Percentiles rank a stretch among this genome's conserved stretches.
These are phyloP conservation scores for Nannoperca australis DNA, from an alignment of 2,797 vertebrate species.

Conservation along the genomic window DNA sequence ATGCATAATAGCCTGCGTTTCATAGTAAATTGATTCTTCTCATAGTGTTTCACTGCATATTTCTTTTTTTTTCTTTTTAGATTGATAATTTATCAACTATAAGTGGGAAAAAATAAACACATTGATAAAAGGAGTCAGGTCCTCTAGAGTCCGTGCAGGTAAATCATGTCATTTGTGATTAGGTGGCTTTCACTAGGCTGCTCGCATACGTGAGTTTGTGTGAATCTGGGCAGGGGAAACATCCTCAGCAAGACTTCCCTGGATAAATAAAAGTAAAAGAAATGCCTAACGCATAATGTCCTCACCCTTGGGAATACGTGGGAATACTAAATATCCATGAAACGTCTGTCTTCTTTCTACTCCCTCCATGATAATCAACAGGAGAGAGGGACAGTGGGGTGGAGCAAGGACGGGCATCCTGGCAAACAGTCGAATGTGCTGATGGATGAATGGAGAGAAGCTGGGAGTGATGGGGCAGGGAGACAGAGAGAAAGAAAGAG, in stretches of 20 bases:
- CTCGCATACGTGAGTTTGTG: neutral
- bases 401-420: constrained; percentile 24
- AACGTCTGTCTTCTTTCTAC: neutral
- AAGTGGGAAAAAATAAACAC: neutral
- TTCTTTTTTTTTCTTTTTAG: neutral
- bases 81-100: neutral
- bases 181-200: neutral
- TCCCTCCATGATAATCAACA: neutral
- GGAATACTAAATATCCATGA: neutral
- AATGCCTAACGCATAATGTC: neutral
- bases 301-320: neutral
- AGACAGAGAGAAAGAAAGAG: constrained; percentile 1
- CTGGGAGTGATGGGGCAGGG: neutral
- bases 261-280: neutral
- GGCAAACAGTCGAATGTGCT: constrained; percentile 27
- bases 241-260: neutral
- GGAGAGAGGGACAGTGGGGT: neutral
- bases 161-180: neutral
- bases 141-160: neutral
- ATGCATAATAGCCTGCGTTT: constrained; percentile 39
- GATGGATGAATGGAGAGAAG: constrained; percentile 40
- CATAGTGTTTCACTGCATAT: neutral
- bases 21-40: constrained; percentile 21
- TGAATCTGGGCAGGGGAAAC: neutral
- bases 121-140: neutral